These are phyloP conservation scores for Xiphias gladius DNA, from an alignment of 2,113 vertebrate species.

Conservation along the genomic window DNA sequence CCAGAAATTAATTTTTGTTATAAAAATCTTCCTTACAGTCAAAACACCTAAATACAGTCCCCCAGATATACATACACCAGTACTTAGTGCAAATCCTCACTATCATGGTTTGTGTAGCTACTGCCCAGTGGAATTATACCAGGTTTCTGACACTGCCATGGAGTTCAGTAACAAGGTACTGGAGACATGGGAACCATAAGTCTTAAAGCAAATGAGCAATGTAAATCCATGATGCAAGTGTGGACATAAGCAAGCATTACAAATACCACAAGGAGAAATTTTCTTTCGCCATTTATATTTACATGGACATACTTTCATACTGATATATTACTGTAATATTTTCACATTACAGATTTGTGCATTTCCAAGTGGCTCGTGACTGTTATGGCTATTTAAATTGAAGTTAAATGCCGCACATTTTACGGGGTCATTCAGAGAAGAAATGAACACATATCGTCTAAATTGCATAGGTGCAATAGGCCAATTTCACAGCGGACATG, in stretches of 20 bases:
- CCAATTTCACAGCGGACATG: not conserved
- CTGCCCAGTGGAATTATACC: not conserved
- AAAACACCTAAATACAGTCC: not conserved
- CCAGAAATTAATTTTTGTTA: not conserved
- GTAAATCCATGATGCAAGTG: not conserved
- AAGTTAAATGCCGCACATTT: not conserved
- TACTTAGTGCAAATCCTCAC: not conserved
- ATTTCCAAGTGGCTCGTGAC: not conserved
- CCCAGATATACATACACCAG: not conserved
- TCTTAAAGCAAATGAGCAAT: not conserved
- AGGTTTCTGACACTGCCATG: not conserved
- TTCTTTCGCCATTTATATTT: not conserved
- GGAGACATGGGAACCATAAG: not conserved
- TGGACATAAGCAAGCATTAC: not conserved
- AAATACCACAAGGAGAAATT: not conserved
- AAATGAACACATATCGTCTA: not conserved
- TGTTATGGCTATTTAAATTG: not conserved
- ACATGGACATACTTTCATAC: not conserved
- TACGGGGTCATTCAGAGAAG: not conserved
- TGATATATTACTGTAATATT: not conserved
- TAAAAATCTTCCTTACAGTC: not conserved
- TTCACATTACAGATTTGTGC: not conserved
- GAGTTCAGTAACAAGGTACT: conserved; percentile 6
- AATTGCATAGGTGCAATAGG: not conserved
- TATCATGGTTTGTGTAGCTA: not conserved